Evolutionary conservation across 1,140 invertebrate genomes (phyloP).

Genomic region (Eubasilissa regina): DNA sequence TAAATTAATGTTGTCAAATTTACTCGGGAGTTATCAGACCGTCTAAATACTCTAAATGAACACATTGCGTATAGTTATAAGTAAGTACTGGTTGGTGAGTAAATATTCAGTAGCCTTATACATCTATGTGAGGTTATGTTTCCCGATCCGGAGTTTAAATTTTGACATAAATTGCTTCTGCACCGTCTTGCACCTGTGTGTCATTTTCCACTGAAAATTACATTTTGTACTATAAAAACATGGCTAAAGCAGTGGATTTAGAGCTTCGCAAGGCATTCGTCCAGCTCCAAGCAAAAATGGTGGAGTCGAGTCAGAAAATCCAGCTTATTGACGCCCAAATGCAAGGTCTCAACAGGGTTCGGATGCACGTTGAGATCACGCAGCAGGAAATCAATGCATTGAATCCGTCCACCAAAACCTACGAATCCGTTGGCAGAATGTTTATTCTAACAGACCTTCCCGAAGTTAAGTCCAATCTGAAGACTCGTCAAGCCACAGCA

Average conservation of each 20-base stretch:
- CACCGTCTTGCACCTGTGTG: conserved; percentile 27
- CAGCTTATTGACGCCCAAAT: conserved; percentile 87
- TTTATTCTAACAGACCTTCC: conserved; percentile 82
- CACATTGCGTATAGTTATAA: background rate
- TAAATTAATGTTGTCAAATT: no score
- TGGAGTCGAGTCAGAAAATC: conserved; percentile 85
- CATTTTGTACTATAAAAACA: background rate
- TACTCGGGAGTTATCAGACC: no score
- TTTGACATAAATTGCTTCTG: background rate
- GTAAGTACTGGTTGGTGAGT: background rate
- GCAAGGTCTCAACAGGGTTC: conserved; percentile 78
- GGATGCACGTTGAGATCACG: conserved; percentile 82
- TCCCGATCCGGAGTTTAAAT: background rate
- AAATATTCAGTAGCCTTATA: background rate
- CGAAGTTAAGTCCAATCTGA: conserved; percentile 78
- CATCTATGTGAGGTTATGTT: background rate
- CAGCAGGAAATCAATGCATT: conserved; percentile 74
- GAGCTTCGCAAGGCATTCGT: conserved; percentile 83
- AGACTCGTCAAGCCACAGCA: conserved; percentile 74
- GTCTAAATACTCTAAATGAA: no score
- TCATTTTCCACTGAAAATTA: conserved; percentile 10
- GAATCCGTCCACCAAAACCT: conserved; percentile 78
- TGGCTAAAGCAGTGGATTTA: conserved; percentile 66
- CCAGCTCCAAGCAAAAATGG: conserved; percentile 88
- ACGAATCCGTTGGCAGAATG: conserved; percentile 88